Conservation (phyloP, 2,888 invertebrate genomes). For the Leptinotarsa peninsularis region DNA sequence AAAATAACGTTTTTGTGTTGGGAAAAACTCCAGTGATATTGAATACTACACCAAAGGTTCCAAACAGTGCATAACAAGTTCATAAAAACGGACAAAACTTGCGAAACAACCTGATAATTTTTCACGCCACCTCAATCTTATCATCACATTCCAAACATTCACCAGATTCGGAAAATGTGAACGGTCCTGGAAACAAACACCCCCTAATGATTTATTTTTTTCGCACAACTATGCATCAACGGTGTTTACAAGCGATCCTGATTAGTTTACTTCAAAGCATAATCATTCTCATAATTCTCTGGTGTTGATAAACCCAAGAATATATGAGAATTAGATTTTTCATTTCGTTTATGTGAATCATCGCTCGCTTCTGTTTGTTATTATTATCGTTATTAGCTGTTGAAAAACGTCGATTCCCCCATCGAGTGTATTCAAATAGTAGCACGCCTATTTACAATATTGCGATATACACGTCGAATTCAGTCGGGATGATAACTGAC, state of each 20-base stretch:
- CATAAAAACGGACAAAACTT: too few species aligned
- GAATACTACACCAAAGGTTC: too few species aligned
- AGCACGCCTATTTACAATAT: constrained; percentile 29
- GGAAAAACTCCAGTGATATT: too few species aligned
- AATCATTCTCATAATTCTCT: constrained; percentile 32
- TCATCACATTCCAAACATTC: too few species aligned
- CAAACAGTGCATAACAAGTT: too few species aligned
- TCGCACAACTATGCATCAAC: constrained; percentile 30
- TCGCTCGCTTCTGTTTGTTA: constrained; percentile 40
- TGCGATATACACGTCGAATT: constrained; percentile 34
- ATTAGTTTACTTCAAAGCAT: constrained; percentile 23
- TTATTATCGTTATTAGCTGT: constrained; percentile 41
- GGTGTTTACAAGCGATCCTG: constrained; percentile 31
- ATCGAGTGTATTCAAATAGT: constrained; percentile 24
- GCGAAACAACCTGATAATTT: too few species aligned
- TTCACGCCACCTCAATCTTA: too few species aligned
- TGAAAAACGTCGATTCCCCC: constrained; percentile 33
- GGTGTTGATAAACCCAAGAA: constrained; percentile 33
- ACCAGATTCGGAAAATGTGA: too few species aligned
- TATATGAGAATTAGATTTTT: constrained; percentile 28
- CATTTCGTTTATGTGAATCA: constrained; percentile 34
- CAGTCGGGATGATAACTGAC: constrained; percentile 45
- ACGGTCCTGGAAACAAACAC: constrained; percentile 22
- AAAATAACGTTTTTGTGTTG: too few species aligned
- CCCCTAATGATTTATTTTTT: constrained; percentile 39